These are phyloP conservation scores for Caenorhabditis wallacei DNA, from an alignment of 2,888 invertebrate genomes.

Conservation along the genomic window DNA sequence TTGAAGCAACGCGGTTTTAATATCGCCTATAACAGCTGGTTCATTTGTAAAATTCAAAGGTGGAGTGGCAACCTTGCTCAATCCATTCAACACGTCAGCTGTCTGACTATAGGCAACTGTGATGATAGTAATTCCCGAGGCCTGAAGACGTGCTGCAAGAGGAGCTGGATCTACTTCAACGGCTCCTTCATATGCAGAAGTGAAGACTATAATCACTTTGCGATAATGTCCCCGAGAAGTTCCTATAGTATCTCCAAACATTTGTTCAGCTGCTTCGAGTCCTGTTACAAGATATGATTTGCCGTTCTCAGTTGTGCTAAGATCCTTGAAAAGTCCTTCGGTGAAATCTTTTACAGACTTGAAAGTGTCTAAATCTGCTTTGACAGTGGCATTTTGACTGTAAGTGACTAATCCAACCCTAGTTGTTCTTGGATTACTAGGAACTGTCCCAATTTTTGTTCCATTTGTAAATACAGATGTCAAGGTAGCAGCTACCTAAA, in stretches of 20 bases:
- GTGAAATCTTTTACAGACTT: neutral
- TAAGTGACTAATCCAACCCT: neutral
- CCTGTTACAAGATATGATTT: neutral
- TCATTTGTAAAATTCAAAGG: neutral
- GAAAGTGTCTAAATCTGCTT: neutral
- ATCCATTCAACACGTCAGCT: no score
- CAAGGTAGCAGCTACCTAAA: neutral
- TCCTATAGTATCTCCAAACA: neutral
- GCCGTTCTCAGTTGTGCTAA: neutral
- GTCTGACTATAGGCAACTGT: neutral
- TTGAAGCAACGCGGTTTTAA: neutral
- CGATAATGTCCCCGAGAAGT: neutral
- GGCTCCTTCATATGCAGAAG: neutral
- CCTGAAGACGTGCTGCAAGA: neutral
- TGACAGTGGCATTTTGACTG: neutral
- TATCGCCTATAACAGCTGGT: neutral
- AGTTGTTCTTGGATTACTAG: neutral
- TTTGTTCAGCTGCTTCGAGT: neutral
- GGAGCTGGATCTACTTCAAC: neutral
- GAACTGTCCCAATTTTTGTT: neutral
- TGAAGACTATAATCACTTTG: neutral
- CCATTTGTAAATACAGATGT: neutral
- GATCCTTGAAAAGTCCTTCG: neutral
- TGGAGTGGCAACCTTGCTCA: no score
- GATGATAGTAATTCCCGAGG: neutral